These are phyloP conservation scores for Picus viridis DNA, from an alignment of 2,797 vertebrate genomes.

Conservation along the genomic window DNA sequence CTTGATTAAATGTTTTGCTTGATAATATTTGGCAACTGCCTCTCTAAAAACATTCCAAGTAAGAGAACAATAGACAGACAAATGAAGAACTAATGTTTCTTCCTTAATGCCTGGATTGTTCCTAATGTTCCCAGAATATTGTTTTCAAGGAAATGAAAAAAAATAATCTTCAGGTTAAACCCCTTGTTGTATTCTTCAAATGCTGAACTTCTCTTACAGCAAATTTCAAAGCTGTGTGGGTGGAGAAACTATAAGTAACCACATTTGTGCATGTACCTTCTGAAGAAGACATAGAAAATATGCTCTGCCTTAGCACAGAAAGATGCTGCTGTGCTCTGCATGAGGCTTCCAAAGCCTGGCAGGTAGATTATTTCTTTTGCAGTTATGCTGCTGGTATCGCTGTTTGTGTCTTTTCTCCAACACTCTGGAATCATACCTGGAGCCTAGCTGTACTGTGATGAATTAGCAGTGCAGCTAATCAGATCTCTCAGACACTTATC, in stretches of 20 bases:
- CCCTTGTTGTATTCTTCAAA: background rate
- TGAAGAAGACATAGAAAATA: slow-evolving; percentile 36
- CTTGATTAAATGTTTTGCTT: slow-evolving; percentile 49
- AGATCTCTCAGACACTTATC: background rate
- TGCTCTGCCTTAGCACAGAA: slow-evolving; percentile 25
- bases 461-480: background rate
- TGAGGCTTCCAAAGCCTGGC: background rate
- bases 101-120: slow-evolving; percentile 23
- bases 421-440: background rate
- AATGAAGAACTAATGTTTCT: slow-evolving; percentile 60
- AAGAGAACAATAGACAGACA: slow-evolving; percentile 58
- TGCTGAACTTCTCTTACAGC: slow-evolving; percentile 16
- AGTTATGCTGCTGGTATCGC: background rate
- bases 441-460: background rate
- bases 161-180: background rate
- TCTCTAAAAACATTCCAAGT: slow-evolving; percentile 60
- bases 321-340: slow-evolving; percentile 16
- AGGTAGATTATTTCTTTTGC: slow-evolving; percentile 8
- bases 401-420: background rate
- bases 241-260: slow-evolving; percentile 63
- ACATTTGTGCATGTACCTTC: slow-evolving; percentile 44
- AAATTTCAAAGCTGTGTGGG: slow-evolving; percentile 49
- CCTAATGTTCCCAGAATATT: slow-evolving; percentile 35
- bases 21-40: slow-evolving; percentile 47
- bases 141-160: slow-evolving; percentile 14